A percentile compares a stretch with the other conserved stretches of the same genome.
Evolutionary conservation across 2,888 invertebrate genomes (phyloP).

Genomic region (Nasonia oneida): DNA sequence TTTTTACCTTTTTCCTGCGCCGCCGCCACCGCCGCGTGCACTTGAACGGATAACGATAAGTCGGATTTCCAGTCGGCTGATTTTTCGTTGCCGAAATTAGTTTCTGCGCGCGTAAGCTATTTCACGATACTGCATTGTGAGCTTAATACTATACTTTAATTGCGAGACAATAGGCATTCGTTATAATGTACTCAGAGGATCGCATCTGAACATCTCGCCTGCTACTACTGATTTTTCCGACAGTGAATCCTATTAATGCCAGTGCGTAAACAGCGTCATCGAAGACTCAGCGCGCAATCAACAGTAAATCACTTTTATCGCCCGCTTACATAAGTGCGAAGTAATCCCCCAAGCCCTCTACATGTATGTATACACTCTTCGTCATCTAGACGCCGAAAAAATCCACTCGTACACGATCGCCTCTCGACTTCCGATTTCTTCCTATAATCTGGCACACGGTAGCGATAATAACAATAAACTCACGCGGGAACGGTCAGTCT

Average conservation of each 20-base stretch:
- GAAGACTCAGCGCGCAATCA: slow-evolving; percentile 12
- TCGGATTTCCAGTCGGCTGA: slow-evolving; percentile 9
- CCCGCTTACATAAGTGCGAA: slow-evolving; percentile 65
- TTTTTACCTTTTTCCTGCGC: neutral
- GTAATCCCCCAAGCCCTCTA: slow-evolving; percentile 69
- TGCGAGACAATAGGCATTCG: neutral
- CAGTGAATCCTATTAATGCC: neutral
- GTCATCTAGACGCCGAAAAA: neutral
- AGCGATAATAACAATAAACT: slow-evolving; percentile 39
- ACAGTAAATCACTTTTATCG: slow-evolving; percentile 61
- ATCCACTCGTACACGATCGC: neutral
- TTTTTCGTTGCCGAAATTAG: slow-evolving; percentile 10
- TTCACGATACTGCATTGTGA: neutral
- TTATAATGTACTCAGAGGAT: neutral
- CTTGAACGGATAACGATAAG: slow-evolving; percentile 20
- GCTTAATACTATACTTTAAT: slow-evolving; percentile 13
- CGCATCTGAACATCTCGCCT: neutral
- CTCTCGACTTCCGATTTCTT: slow-evolving; percentile 42
- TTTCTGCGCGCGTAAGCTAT: neutral
- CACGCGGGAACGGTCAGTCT: neutral
- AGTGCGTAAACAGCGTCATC: neutral
- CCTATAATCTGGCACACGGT: slow-evolving; percentile 20
- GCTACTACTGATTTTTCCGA: neutral
- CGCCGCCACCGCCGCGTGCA: neutral
- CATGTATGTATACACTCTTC: neutral